Conservation (phyloP, 2,113 vertebrate species). For the Cyphomyrus plagiostoma region DNA sequence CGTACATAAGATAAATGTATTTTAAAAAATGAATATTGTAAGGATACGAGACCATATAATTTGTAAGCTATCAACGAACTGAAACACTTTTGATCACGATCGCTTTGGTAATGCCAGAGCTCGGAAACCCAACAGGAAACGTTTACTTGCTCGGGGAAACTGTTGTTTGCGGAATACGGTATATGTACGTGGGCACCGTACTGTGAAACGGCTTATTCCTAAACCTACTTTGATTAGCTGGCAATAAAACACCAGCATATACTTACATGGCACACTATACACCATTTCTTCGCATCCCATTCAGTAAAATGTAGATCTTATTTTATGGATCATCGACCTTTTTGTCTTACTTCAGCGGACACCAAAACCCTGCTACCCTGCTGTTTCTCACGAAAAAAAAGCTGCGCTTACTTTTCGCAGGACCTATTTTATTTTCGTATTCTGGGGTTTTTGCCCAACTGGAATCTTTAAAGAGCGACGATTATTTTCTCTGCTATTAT, state of each 20-base stretch:
- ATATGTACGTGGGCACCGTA: not conserved
- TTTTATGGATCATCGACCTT: not conserved
- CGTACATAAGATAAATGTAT: not conserved
- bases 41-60: not conserved
- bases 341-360: not conserved
- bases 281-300: not conserved
- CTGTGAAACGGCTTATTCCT: not conserved
- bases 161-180: not conserved
- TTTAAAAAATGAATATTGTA: not conserved
- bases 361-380: not conserved
- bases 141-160: not conserved
- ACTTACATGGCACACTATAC: not conserved
- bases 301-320: not conserved
- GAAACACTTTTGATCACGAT: not conserved
- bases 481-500: constrained; percentile 8
- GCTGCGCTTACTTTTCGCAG: not conserved
- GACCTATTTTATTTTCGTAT: constrained; percentile 2
- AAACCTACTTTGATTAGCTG: not conserved
- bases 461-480: not conserved
- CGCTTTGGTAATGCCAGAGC: not conserved
- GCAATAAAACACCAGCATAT: not conserved
- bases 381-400: not conserved
- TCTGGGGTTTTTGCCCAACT: not conserved
- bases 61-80: not conserved
- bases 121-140: not conserved